These are phyloP conservation scores for Tenthredo distinguenda DNA, from an alignment of 2,888 invertebrate species.

Conservation along the genomic window DNA sequence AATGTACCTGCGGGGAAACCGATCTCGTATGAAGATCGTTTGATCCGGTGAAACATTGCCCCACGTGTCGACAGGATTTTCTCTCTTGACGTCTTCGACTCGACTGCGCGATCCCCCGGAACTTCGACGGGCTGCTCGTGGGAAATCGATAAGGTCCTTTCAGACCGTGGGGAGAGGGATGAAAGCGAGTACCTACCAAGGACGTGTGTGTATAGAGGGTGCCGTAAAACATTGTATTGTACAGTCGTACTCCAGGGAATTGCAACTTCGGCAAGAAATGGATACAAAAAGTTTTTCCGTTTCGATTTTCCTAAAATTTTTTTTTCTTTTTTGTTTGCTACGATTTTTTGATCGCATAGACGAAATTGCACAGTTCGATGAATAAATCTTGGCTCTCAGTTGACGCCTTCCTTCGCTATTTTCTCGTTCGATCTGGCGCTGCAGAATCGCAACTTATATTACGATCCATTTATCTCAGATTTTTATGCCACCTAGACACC, in stretches of 20 bases:
- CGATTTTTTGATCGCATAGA: neutral
- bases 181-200: neutral
- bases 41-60: neutral
- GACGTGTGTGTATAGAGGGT: slow-evolving; percentile 17
- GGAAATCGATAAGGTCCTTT: slow-evolving; percentile 44
- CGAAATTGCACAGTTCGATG: neutral
- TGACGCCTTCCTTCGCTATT: neutral
- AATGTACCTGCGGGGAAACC: neutral
- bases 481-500: neutral
- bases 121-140: slow-evolving; percentile 24
- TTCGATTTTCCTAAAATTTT: neutral
- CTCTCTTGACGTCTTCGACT: slow-evolving; percentile 37
- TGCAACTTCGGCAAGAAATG: neutral
- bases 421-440: neutral
- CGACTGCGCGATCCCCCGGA: slow-evolving; percentile 41
- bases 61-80: neutral
- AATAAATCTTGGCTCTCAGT: neutral
- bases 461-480: slow-evolving; percentile 15
- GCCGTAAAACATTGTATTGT: neutral
- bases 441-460: slow-evolving; percentile 19
- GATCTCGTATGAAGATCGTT: neutral
- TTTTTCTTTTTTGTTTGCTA: neutral
- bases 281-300: no score
- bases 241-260: neutral
- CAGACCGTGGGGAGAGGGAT: neutral